Evolutionary conservation across 2,797 vertebrate species (phyloP).

Genomic region (Thalassophryne amazonica): DNA sequence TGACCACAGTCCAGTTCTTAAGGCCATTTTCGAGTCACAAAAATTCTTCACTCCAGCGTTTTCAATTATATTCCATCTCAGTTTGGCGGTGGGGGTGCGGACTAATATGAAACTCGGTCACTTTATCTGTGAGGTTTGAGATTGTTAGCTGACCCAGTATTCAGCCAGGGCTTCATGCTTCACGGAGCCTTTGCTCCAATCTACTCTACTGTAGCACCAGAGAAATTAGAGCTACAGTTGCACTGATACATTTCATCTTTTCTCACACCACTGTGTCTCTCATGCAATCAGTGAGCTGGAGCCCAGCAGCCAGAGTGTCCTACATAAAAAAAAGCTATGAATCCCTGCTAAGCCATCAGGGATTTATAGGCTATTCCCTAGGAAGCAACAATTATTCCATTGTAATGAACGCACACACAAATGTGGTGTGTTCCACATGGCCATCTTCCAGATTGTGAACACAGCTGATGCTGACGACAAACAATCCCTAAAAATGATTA

Average conservation of each 20-base stretch:
- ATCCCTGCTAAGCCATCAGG: constrained; percentile 21
- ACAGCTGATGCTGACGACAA: constrained; percentile 43
- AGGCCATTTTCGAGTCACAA: constrained; percentile 9
- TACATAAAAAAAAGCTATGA: constrained; percentile 11
- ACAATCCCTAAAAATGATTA: constrained; percentile 32
- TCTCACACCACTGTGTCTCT: constrained; percentile 35
- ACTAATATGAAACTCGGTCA: constrained; percentile 39
- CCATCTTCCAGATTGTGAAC: constrained; percentile 37
- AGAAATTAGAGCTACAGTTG: constrained; percentile 44
- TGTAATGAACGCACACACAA: constrained; percentile 36
- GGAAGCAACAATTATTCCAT: constrained; percentile 52
- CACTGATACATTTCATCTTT: constrained; percentile 55
- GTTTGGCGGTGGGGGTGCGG: constrained; percentile 44
- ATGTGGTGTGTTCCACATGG: constrained; percentile 7
- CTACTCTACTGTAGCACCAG: constrained; percentile 44
- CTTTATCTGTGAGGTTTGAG: constrained; percentile 46
- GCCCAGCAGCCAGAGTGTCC: constrained; percentile 21
- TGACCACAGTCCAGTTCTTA: constrained; percentile 6
- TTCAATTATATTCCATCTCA: constrained; percentile 49
- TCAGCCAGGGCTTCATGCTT: constrained; percentile 60
- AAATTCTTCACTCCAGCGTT: constrained; percentile 28
- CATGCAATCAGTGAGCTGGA: constrained; percentile 26
- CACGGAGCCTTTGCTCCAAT: constrained; percentile 53
- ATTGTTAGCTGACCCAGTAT: constrained; percentile 63
- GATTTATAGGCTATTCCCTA: constrained; percentile 42